Evolutionary conservation across 2,113 vertebrate genomes (phyloP).

Genomic region (Origma solitaria): DNA sequence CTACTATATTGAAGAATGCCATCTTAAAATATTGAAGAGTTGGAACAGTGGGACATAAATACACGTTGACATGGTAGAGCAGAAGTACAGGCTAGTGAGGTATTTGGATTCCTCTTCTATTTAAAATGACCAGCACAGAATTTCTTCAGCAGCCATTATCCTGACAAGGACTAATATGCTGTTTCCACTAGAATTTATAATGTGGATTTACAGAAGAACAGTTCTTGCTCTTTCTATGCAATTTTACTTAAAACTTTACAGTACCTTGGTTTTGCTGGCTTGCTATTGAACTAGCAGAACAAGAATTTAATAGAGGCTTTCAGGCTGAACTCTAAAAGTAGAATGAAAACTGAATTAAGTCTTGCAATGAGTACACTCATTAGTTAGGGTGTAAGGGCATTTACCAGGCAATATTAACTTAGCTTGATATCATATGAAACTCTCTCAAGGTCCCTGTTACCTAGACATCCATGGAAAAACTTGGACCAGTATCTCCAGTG

Average conservation of each 20-base stretch:
- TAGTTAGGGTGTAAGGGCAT: not conserved
- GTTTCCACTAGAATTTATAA: slow-evolving; percentile 9
- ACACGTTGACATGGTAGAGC: not conserved
- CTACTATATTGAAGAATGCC: not conserved
- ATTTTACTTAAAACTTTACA: not conserved
- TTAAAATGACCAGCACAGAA: not conserved
- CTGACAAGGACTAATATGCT: not conserved
- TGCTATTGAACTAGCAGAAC: not conserved
- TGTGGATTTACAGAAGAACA: not conserved
- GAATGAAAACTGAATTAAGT: slow-evolving; percentile 16
- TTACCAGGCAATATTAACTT: not conserved
- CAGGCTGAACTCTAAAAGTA: not conserved
- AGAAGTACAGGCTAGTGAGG: not conserved
- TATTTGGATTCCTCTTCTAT: not conserved
- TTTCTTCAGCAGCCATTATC: not conserved
- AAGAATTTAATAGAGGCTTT: slow-evolving; percentile 15
- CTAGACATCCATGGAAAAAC: not conserved
- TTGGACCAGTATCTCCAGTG: not conserved
- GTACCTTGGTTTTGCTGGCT: not conserved
- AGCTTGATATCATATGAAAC: not conserved
- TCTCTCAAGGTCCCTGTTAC: not conserved
- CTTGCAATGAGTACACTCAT: not conserved
- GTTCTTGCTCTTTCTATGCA: not conserved
- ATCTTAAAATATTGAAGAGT: not conserved
- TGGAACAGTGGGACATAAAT: not conserved